Base-by-base conservation (phyloP, 2,888 invertebrate species). In the Anticlea derivata region DNA sequence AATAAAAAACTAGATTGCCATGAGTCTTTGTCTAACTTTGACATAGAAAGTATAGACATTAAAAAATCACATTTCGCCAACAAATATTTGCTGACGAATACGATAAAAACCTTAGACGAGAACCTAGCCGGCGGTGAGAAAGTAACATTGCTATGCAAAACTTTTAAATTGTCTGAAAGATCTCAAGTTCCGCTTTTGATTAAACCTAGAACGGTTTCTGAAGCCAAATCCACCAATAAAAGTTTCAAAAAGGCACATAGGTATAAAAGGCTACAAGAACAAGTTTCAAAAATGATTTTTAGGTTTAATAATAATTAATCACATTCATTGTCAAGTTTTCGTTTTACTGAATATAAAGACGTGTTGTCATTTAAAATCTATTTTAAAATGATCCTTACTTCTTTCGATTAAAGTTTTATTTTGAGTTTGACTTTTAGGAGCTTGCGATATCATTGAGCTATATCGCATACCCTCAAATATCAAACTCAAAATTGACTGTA, bases 111-210 rank as follows among this genome's bases (percentile, higher is more conserved):
- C 1, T 65, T 89, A 20, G 86, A 89, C 41, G 81, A 87, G 55
- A 84, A 73, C 34, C 67, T 87, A 20, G 72, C 81, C 2, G 81
- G 83, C 5, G 85, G 86, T 0, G 78, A 81, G n/a, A 86, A 88
- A 63, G 88, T 89, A 12, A 90, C 89, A 3, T 66, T 90, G 27
- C 76, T 88, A 26, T 90, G 89, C 59, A 90, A 89, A 75, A 90
- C 89, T 11, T 90, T 84, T 61, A 81, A 77, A 59, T 65, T 90
- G 50, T 66, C 83, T 4, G 75, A 85, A 55, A 75, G 89, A 56
- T 65, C 70, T n/a, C 65, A 66, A 47, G 29, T 30, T 8, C 10
- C 41, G 20, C 10, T 35, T 1, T 40, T 27, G 11, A 51, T 66
- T 22, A 75, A 65, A 33, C 34, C 52, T 24, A 60, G 33, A 46